These are phyloP conservation scores for Limenitis camilla DNA, from an alignment of 2,888 invertebrate species.

Conservation along the genomic window DNA sequence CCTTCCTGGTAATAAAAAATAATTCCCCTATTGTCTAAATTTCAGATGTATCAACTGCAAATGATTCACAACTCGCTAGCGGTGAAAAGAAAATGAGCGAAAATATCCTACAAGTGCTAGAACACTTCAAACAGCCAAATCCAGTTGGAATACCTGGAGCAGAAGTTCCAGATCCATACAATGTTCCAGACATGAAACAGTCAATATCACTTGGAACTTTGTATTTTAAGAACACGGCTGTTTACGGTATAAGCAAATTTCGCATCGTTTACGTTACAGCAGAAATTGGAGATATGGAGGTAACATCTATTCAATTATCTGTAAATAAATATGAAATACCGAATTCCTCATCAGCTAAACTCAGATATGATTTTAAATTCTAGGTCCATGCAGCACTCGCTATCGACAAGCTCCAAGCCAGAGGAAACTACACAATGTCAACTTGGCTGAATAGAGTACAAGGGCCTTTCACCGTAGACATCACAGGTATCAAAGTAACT, in stretches of 20 bases:
- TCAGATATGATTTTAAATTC: slow-evolving; percentile 23
- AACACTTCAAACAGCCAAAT: slow-evolving; percentile 87
- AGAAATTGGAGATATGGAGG: slow-evolving; percentile 85
- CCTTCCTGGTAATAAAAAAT: too few species aligned
- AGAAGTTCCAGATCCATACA: slow-evolving; percentile 86
- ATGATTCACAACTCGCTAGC: slow-evolving; percentile 32
- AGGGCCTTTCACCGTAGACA: slow-evolving; percentile 85
- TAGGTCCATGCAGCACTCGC: slow-evolving; percentile 82
- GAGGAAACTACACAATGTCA: slow-evolving; percentile 83
- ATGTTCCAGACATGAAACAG: slow-evolving; percentile 84
- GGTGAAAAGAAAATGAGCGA: slow-evolving; percentile 83
- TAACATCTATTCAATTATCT: slow-evolving; percentile 34
- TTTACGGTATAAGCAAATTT: slow-evolving; percentile 87
- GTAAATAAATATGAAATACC: background rate
- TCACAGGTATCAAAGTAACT: slow-evolving; percentile 80
- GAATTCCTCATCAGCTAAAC: background rate
- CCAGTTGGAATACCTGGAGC: slow-evolving; percentile 87
- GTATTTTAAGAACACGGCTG: slow-evolving; percentile 80
- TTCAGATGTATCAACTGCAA: slow-evolving; percentile 27
- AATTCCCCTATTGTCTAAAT: background rate
- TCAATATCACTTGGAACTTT: slow-evolving; percentile 80
- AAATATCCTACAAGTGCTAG: slow-evolving; percentile 80
- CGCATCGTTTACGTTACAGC: slow-evolving; percentile 81
- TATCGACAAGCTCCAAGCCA: slow-evolving; percentile 80
- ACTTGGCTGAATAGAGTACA: slow-evolving; percentile 80